phyloP scores from a whole-genome alignment of 2,888 invertebrate genomes.

The Amiota communis region DNA sequence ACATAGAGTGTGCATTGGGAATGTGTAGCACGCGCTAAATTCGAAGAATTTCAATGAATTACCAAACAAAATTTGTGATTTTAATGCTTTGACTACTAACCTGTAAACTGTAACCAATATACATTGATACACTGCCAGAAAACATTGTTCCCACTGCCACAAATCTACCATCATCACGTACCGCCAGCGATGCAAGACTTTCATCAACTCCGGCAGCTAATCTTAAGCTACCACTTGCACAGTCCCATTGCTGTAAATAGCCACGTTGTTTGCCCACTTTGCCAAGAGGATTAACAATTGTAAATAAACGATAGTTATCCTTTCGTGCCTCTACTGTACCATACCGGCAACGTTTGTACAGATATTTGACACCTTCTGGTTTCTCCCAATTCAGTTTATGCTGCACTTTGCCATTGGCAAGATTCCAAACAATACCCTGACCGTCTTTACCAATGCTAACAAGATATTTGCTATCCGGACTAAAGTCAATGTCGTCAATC shows the following conservation, averaged over 20 bases:
- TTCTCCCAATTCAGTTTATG: conserved; percentile 84
- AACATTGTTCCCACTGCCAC: conserved; percentile 95
- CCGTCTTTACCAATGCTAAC: conserved; percentile 93
- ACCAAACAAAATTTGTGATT: neutral
- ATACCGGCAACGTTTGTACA: conserved; percentile 88
- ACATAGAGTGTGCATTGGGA: conserved; percentile 92
- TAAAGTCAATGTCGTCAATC: conserved; percentile 95
- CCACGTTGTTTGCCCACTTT: conserved; percentile 82
- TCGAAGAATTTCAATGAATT: conserved; percentile 42
- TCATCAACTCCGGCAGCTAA: conserved; percentile 80
- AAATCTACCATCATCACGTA: conserved; percentile 92
- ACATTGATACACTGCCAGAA: conserved; percentile 91
- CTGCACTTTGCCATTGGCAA: conserved; percentile 77
- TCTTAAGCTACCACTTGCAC: conserved; percentile 76
- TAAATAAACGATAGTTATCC: conserved; percentile 81
- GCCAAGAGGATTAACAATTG: conserved; percentile 85
- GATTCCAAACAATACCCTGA: conserved; percentile 85
- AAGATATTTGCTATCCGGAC: conserved; percentile 83
- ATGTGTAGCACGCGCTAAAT: conserved; percentile 87
- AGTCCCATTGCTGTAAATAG: conserved; percentile 86
- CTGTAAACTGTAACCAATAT: conserved; percentile 93
- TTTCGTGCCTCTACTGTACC: conserved; percentile 82
- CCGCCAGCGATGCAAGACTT: conserved; percentile 87
- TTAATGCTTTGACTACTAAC: conserved; percentile 69
- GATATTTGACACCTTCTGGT: conserved; percentile 84